A percentile compares a stretch with the other conserved stretches of the same genome.
phyloP scores from a whole-genome alignment of 2,797 vertebrate genomes.

The Sciurus vulgaris region DNA sequence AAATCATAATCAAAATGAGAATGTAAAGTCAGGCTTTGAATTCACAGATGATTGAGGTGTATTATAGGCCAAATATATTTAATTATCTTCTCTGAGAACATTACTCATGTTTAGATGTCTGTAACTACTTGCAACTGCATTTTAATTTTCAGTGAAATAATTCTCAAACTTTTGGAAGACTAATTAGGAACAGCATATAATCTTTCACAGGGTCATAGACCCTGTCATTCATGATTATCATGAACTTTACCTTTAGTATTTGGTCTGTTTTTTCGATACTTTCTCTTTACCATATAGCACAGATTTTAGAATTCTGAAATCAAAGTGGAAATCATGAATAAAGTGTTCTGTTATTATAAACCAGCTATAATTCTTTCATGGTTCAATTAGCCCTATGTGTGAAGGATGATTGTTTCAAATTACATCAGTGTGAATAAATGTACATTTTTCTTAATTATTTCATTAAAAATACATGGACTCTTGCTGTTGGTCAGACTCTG shows the following conservation, averaged over 20 bases:
- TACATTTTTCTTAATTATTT: constrained; percentile 21
- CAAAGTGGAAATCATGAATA: constrained; percentile 46
- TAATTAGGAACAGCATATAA: constrained; percentile 23
- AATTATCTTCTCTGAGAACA: neutral
- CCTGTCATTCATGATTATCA: neutral
- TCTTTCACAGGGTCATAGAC: constrained; percentile 6
- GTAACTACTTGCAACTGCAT: constrained; percentile 40
- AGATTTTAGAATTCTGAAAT: constrained; percentile 48
- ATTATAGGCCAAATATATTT: constrained; percentile 25
- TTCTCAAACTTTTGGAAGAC: constrained; percentile 35
- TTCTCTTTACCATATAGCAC: constrained; percentile 12
- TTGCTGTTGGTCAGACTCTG: neutral
- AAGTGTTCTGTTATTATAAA: constrained; percentile 15
- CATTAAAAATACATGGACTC: neutral
- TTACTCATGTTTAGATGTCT: constrained; percentile 34
- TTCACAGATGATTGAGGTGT: constrained; percentile 11
- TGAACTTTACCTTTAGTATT: constrained; percentile 7
- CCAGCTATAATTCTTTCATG: constrained; percentile 18
- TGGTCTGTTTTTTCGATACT: neutral
- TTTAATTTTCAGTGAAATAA: constrained; percentile 38
- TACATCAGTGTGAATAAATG: neutral
- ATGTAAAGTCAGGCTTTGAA: neutral
- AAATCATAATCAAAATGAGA: constrained; percentile 37
- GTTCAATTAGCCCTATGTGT: neutral
- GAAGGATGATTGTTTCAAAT: neutral